These are phyloP conservation scores for Aplocera efformata DNA, from an alignment of 2,888 invertebrate species.

Conservation along the genomic window DNA sequence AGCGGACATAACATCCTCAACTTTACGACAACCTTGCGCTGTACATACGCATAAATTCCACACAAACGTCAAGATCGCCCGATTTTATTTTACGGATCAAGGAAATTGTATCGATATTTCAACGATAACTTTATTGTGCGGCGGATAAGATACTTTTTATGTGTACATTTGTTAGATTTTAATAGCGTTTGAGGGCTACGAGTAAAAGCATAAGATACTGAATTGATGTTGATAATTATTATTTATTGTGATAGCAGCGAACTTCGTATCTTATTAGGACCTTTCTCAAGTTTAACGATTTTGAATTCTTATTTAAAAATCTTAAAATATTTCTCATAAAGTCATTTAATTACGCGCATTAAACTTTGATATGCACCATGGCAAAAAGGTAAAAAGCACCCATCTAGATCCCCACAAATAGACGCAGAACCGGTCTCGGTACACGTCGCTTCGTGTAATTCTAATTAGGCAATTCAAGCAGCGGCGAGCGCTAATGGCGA, in stretches of 20 bases:
- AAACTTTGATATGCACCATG: conserved; percentile 23
- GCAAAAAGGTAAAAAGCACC: conserved; percentile 27
- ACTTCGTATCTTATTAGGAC: conserved; percentile 23
- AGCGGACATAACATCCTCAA: conserved; percentile 74
- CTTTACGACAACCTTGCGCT: conserved; percentile 71
- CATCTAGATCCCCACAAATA: conserved; percentile 48
- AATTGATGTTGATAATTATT: conserved; percentile 43
- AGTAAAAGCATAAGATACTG: conserved; percentile 31
- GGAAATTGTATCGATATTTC: conserved; percentile 77
- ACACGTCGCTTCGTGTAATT: conserved; percentile 54
- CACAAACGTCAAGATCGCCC: conserved; percentile 65
- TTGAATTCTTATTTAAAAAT: conserved; percentile 12
- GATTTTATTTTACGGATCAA: conserved; percentile 77
- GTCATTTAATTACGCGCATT: conserved; percentile 3
- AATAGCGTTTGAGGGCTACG: conserved; percentile 47
- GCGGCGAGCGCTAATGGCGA: conserved; percentile 66
- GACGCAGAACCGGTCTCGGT: conserved; percentile 51
- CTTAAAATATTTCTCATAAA: conserved; percentile 18
- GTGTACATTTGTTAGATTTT: conserved; percentile 58
- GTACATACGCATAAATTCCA: conserved; percentile 69
- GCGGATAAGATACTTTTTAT: conserved; percentile 69
- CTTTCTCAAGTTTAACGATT: conserved; percentile 27
- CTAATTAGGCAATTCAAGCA: conserved; percentile 76
- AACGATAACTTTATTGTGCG: conserved; percentile 70
- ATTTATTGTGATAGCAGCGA: conserved; percentile 34